Evolutionary conservation across 2,888 invertebrate genomes (phyloP), one percentile per base, ranked within the genome.

Genomic region (Pherbina coryleti): DNA sequence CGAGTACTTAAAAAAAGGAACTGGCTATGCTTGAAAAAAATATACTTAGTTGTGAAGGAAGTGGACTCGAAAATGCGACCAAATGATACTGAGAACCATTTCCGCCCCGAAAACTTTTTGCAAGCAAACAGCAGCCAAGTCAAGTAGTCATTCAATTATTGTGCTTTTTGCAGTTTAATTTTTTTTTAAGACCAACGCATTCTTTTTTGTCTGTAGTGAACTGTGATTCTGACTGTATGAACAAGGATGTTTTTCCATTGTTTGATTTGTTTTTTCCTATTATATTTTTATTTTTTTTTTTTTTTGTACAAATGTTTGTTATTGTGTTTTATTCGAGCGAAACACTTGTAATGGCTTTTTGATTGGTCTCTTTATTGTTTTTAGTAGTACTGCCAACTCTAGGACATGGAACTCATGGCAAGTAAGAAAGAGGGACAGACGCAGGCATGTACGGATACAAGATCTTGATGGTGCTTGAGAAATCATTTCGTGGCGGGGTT

Each of bases 321-420:
- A 84, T 86, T 84, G 82, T 82, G 83, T 85, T 84, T 87, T 86
- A 85, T 85, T 87, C 85, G 84, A 86, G 87, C 86, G 87, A 84
- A 88, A 86, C 86, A 85, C 85, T 87, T 88, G 85, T 88, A 88
- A 88, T 88, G 87, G 88, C 85, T 87, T 88, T 88, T 88, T 88
- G 88, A 88, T 88, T 88, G 88, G 70, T 25, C 70, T 79, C 78
- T 81, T 82, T 81, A 81, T 82, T 81, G 81, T 81, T 82, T 81
- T 82, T 77, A 71, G 64, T 64, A 64, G 64, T 64, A 64, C 49
- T 14, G 17, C 25, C 22, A 51, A 25, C 28, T 22, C 8, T 22
- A n/a, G 22, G 51, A 28, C 4, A 9, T 19, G 44, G 34, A 25
- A 60, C 3, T 22, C 22, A 37, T 11, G 25, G 60, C 8, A 44